Conservation (phyloP, 2,113 vertebrate genomes). For the Panthera tigris region DNA sequence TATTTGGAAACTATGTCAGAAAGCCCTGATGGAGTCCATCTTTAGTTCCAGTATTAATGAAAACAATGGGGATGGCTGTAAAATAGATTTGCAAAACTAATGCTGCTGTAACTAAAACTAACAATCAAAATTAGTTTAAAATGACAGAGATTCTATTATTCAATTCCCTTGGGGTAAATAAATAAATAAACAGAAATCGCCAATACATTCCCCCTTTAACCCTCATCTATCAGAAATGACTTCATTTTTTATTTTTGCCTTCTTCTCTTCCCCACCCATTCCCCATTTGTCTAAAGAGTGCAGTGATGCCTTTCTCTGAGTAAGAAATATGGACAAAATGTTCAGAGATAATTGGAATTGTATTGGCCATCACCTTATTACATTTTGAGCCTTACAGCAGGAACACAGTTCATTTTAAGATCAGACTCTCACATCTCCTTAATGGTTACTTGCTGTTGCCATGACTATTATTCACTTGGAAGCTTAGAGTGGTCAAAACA, state of each 20-base stretch:
- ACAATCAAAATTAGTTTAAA: not conserved
- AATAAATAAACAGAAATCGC: not conserved
- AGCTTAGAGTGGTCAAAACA: slow-evolving; percentile 25
- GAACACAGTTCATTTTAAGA: slow-evolving; percentile 36
- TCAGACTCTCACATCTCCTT: slow-evolving; percentile 26
- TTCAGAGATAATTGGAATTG: slow-evolving; percentile 43
- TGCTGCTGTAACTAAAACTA: not conserved
- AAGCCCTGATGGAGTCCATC: not conserved
- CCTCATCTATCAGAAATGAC: not conserved
- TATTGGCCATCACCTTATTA: not conserved
- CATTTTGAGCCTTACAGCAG: not conserved
- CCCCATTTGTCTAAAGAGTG: not conserved
- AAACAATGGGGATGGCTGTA: not conserved
- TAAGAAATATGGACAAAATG: not conserved
- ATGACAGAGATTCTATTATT: not conserved
- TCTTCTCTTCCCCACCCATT: not conserved
- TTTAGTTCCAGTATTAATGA: not conserved
- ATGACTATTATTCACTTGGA: slow-evolving; percentile 36
- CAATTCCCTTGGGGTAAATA: not conserved
- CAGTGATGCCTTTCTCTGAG: not conserved
- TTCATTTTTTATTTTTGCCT: not conserved
- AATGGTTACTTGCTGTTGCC: slow-evolving; percentile 7
- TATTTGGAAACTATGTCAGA: not conserved
- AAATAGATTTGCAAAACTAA: not conserved
- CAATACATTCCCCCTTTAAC: not conserved